A percentile compares a stretch with the other conserved stretches of the same genome.
phyloP scores from a whole-genome alignment of 2,888 invertebrate species.

The Icerya purchasi region DNA sequence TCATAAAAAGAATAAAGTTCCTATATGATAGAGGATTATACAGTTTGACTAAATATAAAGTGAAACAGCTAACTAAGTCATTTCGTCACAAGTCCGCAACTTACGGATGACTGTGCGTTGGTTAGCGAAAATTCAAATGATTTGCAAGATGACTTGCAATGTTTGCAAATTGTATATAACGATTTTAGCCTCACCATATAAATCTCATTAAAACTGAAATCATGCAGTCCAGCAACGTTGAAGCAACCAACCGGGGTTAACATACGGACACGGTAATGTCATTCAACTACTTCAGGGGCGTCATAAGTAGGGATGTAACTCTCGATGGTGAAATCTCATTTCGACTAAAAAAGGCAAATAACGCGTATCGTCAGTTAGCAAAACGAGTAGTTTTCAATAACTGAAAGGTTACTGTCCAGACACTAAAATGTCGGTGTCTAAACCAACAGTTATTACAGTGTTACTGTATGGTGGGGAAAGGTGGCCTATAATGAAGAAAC shows the following conservation, averaged over 20 bases:
- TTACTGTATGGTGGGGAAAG: not conserved
- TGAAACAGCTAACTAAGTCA: not conserved
- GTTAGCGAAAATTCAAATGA: not conserved
- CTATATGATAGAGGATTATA: not conserved
- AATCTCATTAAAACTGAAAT: not conserved
- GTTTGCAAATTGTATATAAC: not conserved
- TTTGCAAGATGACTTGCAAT: not conserved
- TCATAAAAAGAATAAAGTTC: not conserved
- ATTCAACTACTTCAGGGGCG: not conserved
- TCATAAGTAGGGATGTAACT: not conserved
- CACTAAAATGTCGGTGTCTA: not conserved
- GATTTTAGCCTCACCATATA: too few species aligned
- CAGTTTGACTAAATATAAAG: not conserved
- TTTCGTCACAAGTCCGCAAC: not conserved
- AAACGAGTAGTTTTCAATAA: not conserved
- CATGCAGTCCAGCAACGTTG: not conserved
- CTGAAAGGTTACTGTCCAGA: not conserved
- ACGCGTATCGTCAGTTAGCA: not conserved
- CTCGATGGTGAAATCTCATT: not conserved
- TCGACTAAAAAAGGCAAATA: not conserved
- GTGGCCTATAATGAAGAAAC: not conserved
- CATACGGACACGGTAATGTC: not conserved
- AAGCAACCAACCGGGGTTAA: not conserved
- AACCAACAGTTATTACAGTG: not conserved
- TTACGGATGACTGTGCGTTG: not conserved